Conservation (phyloP, 1,140 invertebrate species). For the Euura saliciscinereae region DNA sequence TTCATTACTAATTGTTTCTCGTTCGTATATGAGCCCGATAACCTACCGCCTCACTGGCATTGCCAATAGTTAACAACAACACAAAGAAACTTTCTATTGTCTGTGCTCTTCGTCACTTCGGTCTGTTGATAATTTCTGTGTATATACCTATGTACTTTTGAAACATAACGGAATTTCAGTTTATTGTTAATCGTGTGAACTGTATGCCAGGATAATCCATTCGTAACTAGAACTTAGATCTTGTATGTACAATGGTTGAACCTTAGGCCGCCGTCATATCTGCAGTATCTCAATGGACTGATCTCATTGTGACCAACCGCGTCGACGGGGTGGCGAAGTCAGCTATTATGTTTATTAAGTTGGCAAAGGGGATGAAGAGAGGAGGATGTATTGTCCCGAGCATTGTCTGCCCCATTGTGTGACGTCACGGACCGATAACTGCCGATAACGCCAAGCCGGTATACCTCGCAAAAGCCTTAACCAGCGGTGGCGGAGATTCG, state of each 20-base stretch:
- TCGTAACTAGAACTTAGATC: conserved; percentile 48
- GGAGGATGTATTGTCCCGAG: conserved; percentile 56
- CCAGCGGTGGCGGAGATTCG: conserved; percentile 23
- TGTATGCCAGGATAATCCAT: conserved; percentile 38
- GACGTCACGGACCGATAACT: conserved; percentile 62
- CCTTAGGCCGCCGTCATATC: conserved; percentile 43
- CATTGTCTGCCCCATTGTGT: conserved; percentile 61
- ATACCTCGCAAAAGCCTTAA: conserved; percentile 37
- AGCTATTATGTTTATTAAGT: conserved; percentile 63
- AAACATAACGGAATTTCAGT: too few species aligned
- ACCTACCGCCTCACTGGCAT: too few species aligned
- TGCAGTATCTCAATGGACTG: conserved; percentile 49
- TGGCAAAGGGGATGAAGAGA: conserved; percentile 41
- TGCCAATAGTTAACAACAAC: too few species aligned
- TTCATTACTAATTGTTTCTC: too few species aligned
- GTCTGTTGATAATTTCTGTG: too few species aligned
- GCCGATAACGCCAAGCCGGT: conserved; percentile 56
- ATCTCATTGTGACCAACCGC: conserved; percentile 52
- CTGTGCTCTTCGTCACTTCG: too few species aligned
- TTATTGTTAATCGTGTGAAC: too few species aligned
- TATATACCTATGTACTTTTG: too few species aligned
- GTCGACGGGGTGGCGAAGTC: conserved; percentile 42
- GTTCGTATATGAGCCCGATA: too few species aligned
- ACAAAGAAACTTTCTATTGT: too few species aligned
- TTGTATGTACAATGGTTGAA: conserved; percentile 28